Percentiles rank a stretch among this genome's conserved stretches.
Evolutionary conservation across 2,797 vertebrate genomes (phyloP).

Genomic region (Cercopithecus neglectus): DNA sequence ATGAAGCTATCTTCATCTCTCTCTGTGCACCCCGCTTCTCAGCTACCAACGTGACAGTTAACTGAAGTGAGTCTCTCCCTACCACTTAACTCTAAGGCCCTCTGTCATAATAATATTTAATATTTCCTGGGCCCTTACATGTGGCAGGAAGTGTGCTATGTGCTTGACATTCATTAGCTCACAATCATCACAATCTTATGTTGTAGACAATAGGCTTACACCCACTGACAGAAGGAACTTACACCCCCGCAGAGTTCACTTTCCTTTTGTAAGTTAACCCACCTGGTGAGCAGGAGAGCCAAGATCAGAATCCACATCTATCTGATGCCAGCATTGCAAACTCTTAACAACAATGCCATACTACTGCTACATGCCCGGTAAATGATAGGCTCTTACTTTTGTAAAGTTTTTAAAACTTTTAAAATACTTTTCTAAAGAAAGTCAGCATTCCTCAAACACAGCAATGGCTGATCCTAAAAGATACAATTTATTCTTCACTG

Average conservation of each 20-base stretch:
- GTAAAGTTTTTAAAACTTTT: neutral
- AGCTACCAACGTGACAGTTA: neutral
- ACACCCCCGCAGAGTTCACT: neutral
- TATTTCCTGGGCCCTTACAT: neutral
- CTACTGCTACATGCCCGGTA: neutral
- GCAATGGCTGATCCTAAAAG: neutral
- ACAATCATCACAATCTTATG: neutral
- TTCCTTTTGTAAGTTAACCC: neutral
- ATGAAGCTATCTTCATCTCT: neutral
- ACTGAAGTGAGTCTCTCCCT: neutral
- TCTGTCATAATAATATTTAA: neutral
- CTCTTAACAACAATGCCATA: neutral
- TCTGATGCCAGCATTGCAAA: neutral
- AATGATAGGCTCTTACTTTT: neutral
- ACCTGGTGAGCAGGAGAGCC: neutral
- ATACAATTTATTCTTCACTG: neutral
- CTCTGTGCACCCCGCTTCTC: neutral
- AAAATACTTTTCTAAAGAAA: constrained; percentile 24
- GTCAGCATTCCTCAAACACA: neutral
- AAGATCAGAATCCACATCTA: neutral
- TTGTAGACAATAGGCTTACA: neutral
- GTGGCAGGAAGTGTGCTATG: neutral
- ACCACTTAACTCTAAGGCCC: neutral
- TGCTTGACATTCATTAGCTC: neutral
- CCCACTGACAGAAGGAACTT: neutral